These are phyloP conservation scores for Genyomyrus donnyi DNA, from an alignment of 2,113 vertebrate genomes.

Conservation along the genomic window DNA sequence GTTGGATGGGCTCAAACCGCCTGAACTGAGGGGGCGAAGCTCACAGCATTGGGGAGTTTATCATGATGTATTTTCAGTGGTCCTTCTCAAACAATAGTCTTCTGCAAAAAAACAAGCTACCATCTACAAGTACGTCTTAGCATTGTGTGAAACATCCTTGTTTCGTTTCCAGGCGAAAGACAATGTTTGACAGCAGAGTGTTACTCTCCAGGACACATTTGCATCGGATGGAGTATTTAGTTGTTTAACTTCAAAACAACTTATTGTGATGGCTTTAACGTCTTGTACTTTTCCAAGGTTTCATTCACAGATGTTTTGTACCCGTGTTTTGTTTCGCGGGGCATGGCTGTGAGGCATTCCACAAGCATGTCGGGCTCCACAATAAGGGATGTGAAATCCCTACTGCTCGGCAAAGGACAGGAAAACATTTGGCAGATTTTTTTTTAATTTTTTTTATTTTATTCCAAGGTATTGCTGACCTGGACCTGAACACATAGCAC, in stretches of 20 bases:
- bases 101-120: conserved; percentile 9
- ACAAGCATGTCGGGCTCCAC: not conserved
- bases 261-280: conserved; percentile 17
- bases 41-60: not conserved
- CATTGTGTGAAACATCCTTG: conserved; percentile 24
- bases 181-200: conserved; percentile 19
- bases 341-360: not conserved
- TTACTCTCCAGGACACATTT: conserved; percentile 20
- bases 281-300: conserved; percentile 15
- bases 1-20: not conserved
- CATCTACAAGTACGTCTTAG: not conserved
- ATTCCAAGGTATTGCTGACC: not conserved
- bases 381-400: not conserved
- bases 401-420: not conserved
- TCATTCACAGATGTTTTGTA: conserved; percentile 3
- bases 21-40: not conserved
- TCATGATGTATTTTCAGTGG: not conserved
- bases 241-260: conserved; percentile 6
- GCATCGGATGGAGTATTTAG: conserved; percentile 18
- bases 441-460: not conserved
- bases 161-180: not conserved
- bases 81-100: conserved; percentile 30
- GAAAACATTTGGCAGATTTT: not conserved
- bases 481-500: not conserved
- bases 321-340: not conserved